These are phyloP conservation scores for Argya squamiceps DNA, from an alignment of 2,797 vertebrate species.

Conservation along the genomic window DNA sequence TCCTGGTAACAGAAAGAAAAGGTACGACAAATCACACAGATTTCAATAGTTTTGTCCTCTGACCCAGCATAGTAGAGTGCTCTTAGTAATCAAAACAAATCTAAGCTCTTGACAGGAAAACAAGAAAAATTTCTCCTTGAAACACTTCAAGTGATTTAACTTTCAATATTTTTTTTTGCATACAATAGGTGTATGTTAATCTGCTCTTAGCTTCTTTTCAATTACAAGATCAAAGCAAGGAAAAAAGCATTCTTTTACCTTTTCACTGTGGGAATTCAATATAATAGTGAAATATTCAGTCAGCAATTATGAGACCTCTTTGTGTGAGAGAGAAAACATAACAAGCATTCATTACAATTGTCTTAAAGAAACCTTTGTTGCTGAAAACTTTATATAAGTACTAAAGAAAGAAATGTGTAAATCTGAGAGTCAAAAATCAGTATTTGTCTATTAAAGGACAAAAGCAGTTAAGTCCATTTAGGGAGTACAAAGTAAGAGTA, in stretches of 20 bases:
- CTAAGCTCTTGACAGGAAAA: not conserved
- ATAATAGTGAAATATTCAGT: not conserved
- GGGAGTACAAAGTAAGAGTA: not conserved
- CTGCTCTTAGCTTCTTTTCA: not conserved
- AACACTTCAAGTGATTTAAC: not conserved
- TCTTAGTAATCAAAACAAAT: not conserved
- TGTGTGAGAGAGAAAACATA: not conserved
- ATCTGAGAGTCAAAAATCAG: constrained; percentile 35
- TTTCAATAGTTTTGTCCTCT: not conserved
- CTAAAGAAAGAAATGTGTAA: constrained; percentile 45
- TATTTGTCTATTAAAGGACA: constrained; percentile 21
- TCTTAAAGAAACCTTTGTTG: constrained; percentile 60
- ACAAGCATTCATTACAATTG: constrained; percentile 29
- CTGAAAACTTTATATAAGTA: constrained; percentile 47
- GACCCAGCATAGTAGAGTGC: not conserved
- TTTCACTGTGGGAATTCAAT: not conserved
- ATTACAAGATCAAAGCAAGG: not conserved
- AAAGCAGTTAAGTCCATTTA: not conserved
- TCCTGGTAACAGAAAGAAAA: not conserved
- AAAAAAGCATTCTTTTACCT: not conserved
- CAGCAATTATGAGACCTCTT: not conserved
- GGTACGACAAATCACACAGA: not conserved
- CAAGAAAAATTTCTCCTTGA: not conserved
- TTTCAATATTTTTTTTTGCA: not conserved
- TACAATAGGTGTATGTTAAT: not conserved